Conservation (phyloP, 2,888 invertebrate genomes). For the Folsomia manolachei region DNA sequence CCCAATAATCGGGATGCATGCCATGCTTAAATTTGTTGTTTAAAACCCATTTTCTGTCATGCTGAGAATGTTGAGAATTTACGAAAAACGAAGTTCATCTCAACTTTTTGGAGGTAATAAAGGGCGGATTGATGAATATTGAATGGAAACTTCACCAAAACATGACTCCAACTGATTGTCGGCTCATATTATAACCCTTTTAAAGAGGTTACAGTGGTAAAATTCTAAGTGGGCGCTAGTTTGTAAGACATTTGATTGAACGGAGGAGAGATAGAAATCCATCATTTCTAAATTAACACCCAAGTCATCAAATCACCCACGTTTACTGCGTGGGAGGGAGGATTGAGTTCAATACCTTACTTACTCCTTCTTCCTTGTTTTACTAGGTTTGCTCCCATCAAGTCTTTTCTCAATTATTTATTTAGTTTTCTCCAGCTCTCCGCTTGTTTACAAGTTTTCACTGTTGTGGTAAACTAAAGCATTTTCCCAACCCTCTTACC, state of each 20-base stretch:
- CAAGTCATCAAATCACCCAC: background rate
- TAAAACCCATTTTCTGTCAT: background rate
- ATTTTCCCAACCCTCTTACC: no score
- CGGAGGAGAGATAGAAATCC: background rate
- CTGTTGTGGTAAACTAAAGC: no score
- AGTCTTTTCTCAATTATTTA: background rate
- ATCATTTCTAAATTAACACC: background rate
- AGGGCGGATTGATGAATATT: background rate
- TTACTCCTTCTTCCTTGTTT: background rate
- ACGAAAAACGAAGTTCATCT: background rate
- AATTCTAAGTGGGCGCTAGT: background rate
- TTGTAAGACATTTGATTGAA: background rate
- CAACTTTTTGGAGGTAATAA: no score
- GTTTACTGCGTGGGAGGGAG: background rate
- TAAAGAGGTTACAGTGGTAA: no score
- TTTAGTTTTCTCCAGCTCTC: no score
- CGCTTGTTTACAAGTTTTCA: no score
- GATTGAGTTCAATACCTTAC: background rate
- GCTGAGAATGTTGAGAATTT: background rate
- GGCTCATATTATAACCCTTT: no score
- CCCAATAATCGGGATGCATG: background rate
- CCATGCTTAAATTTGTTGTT: background rate
- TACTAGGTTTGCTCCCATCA: background rate
- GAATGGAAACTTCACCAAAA: background rate
- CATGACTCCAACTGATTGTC: background rate